Base-by-base conservation (phyloP, 2,888 invertebrate species). In the Apodemia mormo region DNA sequence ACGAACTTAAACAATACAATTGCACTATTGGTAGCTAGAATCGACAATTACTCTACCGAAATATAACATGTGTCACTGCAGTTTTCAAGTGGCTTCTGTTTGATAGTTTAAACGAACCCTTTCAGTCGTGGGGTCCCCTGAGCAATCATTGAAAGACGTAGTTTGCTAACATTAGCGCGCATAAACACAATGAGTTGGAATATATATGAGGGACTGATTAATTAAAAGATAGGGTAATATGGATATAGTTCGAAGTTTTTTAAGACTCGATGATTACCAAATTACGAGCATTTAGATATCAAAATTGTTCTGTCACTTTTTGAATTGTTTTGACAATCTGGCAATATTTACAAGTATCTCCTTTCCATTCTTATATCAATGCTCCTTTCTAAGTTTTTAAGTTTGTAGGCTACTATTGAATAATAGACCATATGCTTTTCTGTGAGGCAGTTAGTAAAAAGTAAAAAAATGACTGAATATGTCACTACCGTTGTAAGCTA, bases 31-130 rank as follows among this genome's bases (percentile, higher is more conserved):
- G 68, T 81, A 73, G 77, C 37, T 45, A 73, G 71, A 79, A 78
- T 75, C 68, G 70, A 72, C 76, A 81, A 79, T 77, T 75, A 75
- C 75, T 69, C 75, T 73, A 76, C 75, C 77, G 75, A 86, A 89
- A 88, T 85, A 86, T 86, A 88, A 87, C 92, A 92, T 92, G 91
- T 92, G 92, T 92, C 91, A 88, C 82, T 88, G 88, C 86, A 88
- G 87, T 86, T 90, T 86, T 91, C 84, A 88, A 92, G 92, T 91
- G 89, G 90, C 83, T 85, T 85, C 84, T 86, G 86, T 89, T 89
- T 87, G 85, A 87, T 87, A 85, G 88, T 89, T 85, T 85, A 84
- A 82, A 80, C 80, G 86, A 86, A 86, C 90, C 90, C 89, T 87
- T 90, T 84, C 81, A 83, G 78, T 73, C 66, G 71, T 69, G 77